A percentile compares a stretch with the other conserved stretches of the same genome.
phyloP scores from a whole-genome alignment of 2,113 vertebrate genomes.

The Sciurus niger region DNA sequence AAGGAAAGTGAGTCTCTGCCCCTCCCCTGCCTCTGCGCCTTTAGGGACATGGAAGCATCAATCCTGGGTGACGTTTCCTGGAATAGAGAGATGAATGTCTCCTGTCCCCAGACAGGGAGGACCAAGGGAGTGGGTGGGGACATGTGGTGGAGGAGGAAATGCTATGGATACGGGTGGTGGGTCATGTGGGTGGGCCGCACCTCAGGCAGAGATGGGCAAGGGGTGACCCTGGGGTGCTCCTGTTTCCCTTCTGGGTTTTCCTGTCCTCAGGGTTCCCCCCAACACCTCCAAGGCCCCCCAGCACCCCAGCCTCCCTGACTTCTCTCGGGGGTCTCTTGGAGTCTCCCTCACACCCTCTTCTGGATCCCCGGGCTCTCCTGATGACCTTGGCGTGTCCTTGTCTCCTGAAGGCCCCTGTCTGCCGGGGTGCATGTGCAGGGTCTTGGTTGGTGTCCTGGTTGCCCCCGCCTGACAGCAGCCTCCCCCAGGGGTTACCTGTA shows the following conservation, averaged over 20 bases:
- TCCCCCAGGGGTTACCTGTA: constrained; percentile 95
- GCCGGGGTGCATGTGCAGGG: background rate
- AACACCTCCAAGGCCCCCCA: background rate
- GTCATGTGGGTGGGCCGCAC: background rate
- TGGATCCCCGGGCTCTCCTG: background rate
- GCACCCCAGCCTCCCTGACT: background rate
- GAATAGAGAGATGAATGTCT: background rate
- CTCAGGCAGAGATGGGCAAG: background rate
- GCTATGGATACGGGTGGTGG: background rate
- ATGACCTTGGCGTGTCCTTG: too few relatives aligned
- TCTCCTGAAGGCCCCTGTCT: background rate
- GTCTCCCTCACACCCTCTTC: background rate
- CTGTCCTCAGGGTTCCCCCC: too few relatives aligned
- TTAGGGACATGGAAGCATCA: too few relatives aligned
- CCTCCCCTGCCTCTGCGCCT: background rate
- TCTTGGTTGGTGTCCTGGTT: background rate
- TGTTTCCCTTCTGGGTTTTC: background rate
- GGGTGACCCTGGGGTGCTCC: background rate
- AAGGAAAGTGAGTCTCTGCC: too few relatives aligned
- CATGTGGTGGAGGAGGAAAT: fast-evolving
- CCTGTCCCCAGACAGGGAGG: background rate
- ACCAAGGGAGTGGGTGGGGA: fast-evolving
- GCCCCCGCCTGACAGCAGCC: background rate
- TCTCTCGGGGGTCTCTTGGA: background rate
- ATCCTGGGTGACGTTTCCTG: background rate